Conservation (phyloP, 2,113 vertebrate species). For the Euleptes europaea region DNA sequence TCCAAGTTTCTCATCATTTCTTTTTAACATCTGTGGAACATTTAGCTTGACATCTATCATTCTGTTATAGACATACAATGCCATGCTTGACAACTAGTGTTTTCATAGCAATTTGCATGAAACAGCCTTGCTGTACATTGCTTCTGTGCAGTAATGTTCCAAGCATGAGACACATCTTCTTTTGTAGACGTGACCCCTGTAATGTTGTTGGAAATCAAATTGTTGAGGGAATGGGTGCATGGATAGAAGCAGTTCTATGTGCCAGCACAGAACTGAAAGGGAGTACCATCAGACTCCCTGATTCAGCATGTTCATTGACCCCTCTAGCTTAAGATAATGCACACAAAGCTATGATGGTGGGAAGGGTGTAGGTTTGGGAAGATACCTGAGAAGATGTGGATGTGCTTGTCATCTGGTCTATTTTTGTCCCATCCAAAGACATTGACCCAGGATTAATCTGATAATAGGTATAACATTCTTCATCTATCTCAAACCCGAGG, state of each 20-base stretch:
- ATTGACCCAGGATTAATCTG: too few relatives aligned
- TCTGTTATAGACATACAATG: conserved; percentile 1
- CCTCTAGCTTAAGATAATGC: too few relatives aligned
- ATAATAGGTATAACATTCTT: too few relatives aligned
- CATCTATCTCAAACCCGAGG: too few relatives aligned
- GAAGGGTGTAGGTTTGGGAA: too few relatives aligned
- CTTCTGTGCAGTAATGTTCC: neutral
- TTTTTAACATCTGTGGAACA: conserved; percentile 24
- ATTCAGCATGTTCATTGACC: too few relatives aligned
- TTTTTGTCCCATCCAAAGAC: too few relatives aligned
- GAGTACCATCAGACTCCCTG: too few relatives aligned
- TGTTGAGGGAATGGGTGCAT: neutral
- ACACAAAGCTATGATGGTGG: too few relatives aligned
- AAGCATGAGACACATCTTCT: neutral
- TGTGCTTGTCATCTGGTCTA: too few relatives aligned
- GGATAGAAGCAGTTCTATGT: neutral
- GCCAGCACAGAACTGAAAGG: neutral
- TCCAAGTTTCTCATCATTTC: neutral
- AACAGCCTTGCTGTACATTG: conserved; percentile 11
- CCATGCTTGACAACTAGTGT: conserved; percentile 22
- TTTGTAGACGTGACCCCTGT: neutral
- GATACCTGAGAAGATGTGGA: too few relatives aligned
- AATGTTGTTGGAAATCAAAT: neutral
- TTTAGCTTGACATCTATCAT: neutral
- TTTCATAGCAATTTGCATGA: conserved; percentile 5